Evolutionary conservation across 2,888 invertebrate species (phyloP).

Genomic region (Malthinus flaveolus): DNA sequence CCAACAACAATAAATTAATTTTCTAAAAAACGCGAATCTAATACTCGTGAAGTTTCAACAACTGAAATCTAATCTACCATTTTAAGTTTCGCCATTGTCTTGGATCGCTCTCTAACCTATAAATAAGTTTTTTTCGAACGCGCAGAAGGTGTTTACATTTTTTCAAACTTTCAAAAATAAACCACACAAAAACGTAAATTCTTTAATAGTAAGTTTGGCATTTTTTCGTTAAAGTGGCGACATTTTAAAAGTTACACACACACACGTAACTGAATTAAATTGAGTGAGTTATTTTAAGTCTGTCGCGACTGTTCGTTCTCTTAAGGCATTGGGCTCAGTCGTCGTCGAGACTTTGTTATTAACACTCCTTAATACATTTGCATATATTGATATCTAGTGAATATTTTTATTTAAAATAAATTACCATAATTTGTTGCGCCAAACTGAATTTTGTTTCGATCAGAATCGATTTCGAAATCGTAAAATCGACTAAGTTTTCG

Average conservation of each 20-base stretch:
- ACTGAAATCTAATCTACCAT: too few relatives aligned
- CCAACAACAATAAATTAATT: too few relatives aligned
- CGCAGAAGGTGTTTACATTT: background rate
- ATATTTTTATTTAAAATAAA: background rate
- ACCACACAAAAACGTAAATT: background rate
- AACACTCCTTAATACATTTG: constrained; percentile 28
- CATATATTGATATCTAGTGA: constrained; percentile 19
- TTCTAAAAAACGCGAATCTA: too few relatives aligned
- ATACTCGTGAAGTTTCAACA: too few relatives aligned
- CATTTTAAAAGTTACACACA: constrained; percentile 17
- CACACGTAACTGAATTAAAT: constrained; percentile 33
- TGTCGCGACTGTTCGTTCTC: constrained; percentile 37
- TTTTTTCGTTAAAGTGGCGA: background rate
- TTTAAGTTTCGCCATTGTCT: too few relatives aligned
- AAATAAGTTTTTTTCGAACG: background rate
- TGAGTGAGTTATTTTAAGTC: constrained; percentile 42
- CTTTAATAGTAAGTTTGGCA: background rate
- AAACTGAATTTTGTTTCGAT: too few relatives aligned
- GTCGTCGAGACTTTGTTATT: constrained; percentile 36
- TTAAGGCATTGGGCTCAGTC: constrained; percentile 38
- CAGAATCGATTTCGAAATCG: background rate
- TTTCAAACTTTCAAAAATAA: background rate
- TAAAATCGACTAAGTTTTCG: background rate
- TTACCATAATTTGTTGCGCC: too few relatives aligned
- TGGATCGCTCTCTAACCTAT: background rate